Evolutionary conservation across 2,888 invertebrate genomes (phyloP).

Genomic region (Metacarcinus magister): DNA sequence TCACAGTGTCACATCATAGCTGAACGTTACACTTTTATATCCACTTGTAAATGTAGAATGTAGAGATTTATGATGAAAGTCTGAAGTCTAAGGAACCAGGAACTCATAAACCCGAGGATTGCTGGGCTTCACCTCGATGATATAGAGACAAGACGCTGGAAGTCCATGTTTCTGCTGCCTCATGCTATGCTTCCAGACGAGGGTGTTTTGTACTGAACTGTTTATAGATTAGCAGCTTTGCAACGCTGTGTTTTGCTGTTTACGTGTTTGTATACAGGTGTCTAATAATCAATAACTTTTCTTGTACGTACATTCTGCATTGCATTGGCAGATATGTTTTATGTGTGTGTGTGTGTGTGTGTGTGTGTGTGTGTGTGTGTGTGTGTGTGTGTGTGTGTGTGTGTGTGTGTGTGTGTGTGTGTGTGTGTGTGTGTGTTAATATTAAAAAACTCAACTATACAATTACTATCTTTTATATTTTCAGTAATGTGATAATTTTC

Average conservation of each 20-base stretch:
- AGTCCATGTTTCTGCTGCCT: background rate
- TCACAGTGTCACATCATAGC: background rate
- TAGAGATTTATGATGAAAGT: background rate
- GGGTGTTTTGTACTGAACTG: background rate
- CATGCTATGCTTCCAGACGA: background rate
- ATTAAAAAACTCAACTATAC: no score
- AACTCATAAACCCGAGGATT: background rate
- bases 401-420: conserved; percentile 56
- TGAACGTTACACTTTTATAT: background rate
- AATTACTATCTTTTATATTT: background rate
- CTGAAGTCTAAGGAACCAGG: background rate
- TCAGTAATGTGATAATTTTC: background rate
- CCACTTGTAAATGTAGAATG: background rate
- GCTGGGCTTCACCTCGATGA: background rate
- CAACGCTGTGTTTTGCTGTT: background rate
- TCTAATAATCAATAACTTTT: background rate
- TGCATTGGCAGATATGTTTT: background rate
- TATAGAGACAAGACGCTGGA: background rate
- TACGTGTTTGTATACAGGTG: background rate
- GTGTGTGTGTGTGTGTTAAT: background rate
- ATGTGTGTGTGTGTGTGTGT: background rate
- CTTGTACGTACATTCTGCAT: background rate
- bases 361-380: conserved; percentile 13
- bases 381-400: conserved; percentile 39
- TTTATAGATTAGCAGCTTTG: background rate